Conservation (phyloP, 2,113 vertebrate species). For the Taxidea taxus region DNA sequence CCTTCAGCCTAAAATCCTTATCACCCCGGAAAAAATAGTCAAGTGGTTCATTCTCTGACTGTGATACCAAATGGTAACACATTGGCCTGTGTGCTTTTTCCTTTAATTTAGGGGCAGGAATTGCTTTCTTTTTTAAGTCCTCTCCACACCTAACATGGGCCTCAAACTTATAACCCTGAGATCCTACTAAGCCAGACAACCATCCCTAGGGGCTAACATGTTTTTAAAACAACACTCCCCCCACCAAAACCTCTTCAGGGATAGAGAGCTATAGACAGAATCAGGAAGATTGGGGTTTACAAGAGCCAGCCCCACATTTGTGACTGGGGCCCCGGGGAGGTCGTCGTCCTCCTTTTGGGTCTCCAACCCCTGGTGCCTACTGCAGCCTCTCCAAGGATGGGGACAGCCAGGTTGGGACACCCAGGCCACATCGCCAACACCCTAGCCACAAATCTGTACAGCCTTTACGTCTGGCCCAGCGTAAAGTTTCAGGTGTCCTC, state of each 20-base stretch:
- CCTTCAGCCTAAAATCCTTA: not conserved
- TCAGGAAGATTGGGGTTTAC: not conserved
- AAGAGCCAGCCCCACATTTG: not conserved
- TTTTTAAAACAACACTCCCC: not conserved
- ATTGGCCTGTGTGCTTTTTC: not conserved
- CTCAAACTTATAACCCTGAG: not conserved
- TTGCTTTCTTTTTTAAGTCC: not conserved
- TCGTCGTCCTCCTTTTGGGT: not conserved
- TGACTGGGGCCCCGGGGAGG: accelerated
- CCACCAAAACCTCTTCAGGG: not conserved
- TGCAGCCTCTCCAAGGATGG: accelerated
- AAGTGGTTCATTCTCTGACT: not conserved
- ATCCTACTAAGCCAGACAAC: not conserved
- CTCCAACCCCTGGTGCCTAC: not conserved
- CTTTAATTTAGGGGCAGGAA: not conserved
- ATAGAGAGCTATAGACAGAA: not conserved
- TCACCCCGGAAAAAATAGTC: not conserved
- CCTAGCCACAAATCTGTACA: not conserved
- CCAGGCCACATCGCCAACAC: accelerated
- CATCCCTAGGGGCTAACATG: not conserved
- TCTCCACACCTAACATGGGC: not conserved
- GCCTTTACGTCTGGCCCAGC: not conserved
- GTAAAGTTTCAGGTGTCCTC: not conserved
- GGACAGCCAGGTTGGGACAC: accelerated
- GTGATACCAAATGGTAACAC: not conserved